Conservation (phyloP, 2,113 vertebrate genomes). For the Podiceps cristatus region DNA sequence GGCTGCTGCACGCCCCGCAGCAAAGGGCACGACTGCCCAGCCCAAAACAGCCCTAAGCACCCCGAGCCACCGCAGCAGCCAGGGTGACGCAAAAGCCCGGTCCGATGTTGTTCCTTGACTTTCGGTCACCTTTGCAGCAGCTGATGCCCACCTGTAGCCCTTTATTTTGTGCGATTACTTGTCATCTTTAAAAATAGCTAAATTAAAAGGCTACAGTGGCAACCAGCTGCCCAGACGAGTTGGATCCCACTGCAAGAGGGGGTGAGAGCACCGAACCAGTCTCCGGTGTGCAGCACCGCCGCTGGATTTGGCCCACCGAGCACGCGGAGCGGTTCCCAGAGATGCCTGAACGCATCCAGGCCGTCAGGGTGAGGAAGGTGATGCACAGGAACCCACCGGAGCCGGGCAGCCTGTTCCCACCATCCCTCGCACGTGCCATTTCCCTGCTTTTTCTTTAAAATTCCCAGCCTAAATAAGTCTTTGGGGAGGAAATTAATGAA, state of each 20-base stretch:
- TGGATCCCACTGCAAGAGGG: neutral
- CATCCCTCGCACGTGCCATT: neutral
- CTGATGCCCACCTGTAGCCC: neutral
- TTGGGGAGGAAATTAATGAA: constrained; percentile 68
- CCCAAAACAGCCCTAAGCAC: no score
- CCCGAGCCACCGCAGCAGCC: fast-evolving
- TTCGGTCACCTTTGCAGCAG: neutral
- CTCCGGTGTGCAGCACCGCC: fast-evolving
- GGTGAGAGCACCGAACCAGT: fast-evolving
- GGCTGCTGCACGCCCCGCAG: no score
- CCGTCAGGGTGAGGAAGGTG: fast-evolving
- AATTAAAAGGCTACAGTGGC: neutral
- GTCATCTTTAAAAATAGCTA: neutral
- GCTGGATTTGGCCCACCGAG: neutral
- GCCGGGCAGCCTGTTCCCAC: constrained; percentile 6
- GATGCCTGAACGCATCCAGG: neutral
- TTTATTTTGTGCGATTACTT: neutral
- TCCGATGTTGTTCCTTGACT: neutral
- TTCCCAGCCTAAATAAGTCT: constrained; percentile 53
- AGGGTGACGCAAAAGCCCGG: neutral
- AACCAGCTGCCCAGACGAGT: neutral
- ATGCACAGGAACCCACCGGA: neutral
- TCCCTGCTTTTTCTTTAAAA: neutral
- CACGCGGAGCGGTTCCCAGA: neutral
- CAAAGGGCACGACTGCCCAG: no score